Conservation (phyloP, 2,888 invertebrate genomes). For the Leucophenga maculata region DNA sequence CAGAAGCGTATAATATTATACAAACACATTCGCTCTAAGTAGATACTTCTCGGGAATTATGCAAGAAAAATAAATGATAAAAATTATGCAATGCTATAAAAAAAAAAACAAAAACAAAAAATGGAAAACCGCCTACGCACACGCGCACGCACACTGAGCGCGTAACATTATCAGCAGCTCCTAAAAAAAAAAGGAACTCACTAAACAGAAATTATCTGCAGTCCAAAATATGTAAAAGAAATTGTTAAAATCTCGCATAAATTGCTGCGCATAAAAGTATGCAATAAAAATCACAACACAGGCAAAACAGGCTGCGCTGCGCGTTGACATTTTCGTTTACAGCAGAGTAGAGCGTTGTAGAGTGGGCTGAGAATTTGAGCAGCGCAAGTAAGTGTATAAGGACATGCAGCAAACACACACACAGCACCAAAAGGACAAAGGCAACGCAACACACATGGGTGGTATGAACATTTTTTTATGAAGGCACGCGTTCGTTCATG, state of each 20-base stretch:
- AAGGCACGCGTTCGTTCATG: too few species aligned
- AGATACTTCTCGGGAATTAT: constrained; percentile 1
- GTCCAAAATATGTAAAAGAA: constrained; percentile 29
- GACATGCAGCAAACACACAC: not conserved
- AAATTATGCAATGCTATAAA: constrained; percentile 61
- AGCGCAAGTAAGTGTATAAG: not conserved
- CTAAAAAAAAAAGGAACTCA: not conserved
- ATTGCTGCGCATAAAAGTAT: constrained; percentile 56
- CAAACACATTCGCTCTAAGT: too few species aligned
- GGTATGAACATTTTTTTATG: too few species aligned
- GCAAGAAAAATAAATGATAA: constrained; percentile 31
- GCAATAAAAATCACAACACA: constrained; percentile 64
- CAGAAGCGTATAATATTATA: too few species aligned
- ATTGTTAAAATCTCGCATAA: constrained; percentile 60
- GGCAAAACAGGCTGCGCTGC: constrained; percentile 44
- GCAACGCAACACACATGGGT: too few species aligned
- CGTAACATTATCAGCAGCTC: not conserved
- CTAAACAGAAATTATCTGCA: not conserved
- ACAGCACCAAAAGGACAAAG: too few species aligned
- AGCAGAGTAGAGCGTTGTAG: too few species aligned
- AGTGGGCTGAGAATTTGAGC: not conserved
- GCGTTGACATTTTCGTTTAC: not conserved
- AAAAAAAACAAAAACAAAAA: constrained; percentile 28
- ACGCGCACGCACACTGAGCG: too few species aligned
- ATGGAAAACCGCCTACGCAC: not conserved